Evolutionary conservation across 2,888 invertebrate genomes (phyloP), one percentile per base, ranked within the genome.

Genomic region (Mimumesa dahlbomi): DNA sequence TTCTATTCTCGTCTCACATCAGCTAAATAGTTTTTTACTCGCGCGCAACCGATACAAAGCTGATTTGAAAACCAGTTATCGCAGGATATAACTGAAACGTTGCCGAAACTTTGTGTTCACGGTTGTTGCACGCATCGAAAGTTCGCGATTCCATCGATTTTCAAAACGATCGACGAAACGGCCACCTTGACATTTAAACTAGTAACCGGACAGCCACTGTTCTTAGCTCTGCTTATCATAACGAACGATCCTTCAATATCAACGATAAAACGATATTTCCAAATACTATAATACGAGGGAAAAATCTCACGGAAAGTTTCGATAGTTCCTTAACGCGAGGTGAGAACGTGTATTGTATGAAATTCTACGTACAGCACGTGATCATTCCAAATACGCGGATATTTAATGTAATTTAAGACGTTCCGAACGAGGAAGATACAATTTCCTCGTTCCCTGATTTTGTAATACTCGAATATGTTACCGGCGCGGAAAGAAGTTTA

Each of bases 121-220:
- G 18, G 43, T 19, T 2, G 36, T 13, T 14, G 21, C 21, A 49
- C 40, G 22, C n/a, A 29, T 21, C 13, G 45, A 29, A n/a, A n/a
- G n/a, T n/a, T n/a, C n/a, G n/a, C n/a, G n/a, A n/a, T 53, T 48
- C 18, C 22, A 13, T 21, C 7, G 46, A 53, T 53, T 62, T 46
- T 40, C 56, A 64, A 48, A 64, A 57, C 7, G n/a, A 18, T 36
- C 49, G 18, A 13, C 53, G 18, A 25, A 49, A 56, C 21, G 9
- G 36, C 36, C 59, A 43, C 73, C 62, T 75, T 65, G 75, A 66
- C 70, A 67, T 74, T 74, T 64, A 53, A 66, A 53, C 31, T 25
- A 31, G 14, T 52, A 45, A 14, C 2, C 21, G 11, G 31, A 22
- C 14, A 52, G 46, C 49, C 40, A 40, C 43, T 7, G 21, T 18